Evolutionary conservation across 2,888 invertebrate genomes (phyloP).

Genomic region (Siphlonurus alternatus): DNA sequence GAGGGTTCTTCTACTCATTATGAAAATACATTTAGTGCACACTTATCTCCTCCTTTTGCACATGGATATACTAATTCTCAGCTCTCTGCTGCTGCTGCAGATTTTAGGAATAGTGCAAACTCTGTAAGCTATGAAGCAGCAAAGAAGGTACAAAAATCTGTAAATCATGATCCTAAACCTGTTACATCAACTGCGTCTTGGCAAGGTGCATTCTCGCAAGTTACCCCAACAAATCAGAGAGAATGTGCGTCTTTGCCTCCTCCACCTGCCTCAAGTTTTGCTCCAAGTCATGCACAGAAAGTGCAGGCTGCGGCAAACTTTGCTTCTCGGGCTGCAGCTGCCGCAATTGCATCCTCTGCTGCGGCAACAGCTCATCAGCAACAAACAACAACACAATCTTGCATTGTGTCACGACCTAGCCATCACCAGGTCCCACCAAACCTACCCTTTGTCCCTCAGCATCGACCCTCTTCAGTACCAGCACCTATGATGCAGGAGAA

Average conservation of each 20-base stretch:
- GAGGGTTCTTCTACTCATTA: slow-evolving; percentile 29
- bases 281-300: neutral
- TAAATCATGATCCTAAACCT: neutral
- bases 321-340: neutral
- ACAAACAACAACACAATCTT: neutral
- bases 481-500: neutral
- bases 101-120: neutral
- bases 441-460: neutral
- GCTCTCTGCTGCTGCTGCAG: neutral
- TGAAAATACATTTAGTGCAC: slow-evolving; percentile 49
- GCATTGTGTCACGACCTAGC: neutral
- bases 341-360: neutral
- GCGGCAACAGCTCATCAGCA: neutral
- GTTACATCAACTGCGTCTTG: neutral
- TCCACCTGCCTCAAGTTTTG: neutral
- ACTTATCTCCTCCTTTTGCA: slow-evolving; percentile 18
- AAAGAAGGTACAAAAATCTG: neutral
- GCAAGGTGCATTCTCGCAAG: neutral
- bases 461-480: neutral
- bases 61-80: neutral
- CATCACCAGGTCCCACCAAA: neutral
- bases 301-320: neutral
- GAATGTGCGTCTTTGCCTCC: neutral
- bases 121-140: neutral
- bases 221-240: neutral